These are phyloP conservation scores for Sinocyclocheilus maitianheensis DNA, from an alignment of 2,113 vertebrate species.

Conservation along the genomic window DNA sequence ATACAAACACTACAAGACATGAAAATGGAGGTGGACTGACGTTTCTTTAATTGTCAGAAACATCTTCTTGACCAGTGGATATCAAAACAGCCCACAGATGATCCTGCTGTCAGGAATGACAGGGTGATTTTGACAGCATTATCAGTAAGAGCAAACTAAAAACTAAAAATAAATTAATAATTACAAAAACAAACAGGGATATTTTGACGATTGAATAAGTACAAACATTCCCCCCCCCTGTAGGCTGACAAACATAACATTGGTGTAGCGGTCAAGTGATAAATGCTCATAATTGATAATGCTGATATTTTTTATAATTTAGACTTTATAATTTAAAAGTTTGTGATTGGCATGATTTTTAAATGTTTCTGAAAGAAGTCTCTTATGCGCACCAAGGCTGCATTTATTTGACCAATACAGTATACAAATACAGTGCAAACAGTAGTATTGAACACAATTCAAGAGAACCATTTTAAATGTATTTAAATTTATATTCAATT, in stretches of 20 bases:
- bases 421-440: not conserved
- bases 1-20: not conserved
- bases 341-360: not conserved
- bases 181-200: not conserved
- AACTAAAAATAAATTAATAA: not conserved
- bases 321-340: not conserved
- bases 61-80: no score
- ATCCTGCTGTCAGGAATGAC: no score
- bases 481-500: no score
- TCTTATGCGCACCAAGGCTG: not conserved
- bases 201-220: no score
- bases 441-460: no score
- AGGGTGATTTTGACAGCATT: conserved; percentile 5
- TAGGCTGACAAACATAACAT: no score
- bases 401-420: not conserved
- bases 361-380: not conserved
- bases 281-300: not conserved
- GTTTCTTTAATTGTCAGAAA: conserved; percentile 41
- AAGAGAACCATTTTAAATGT: not conserved
- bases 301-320: not conserved
- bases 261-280: no score
- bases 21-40: conserved; percentile 50
- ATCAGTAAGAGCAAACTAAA: not conserved
- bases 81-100: no score
- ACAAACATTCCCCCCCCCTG: no score